A percentile compares a stretch with the other conserved stretches of the same genome.
Conservation (phyloP, 2,797 vertebrate genomes). For the Petrocephalus sullivani region DNA sequence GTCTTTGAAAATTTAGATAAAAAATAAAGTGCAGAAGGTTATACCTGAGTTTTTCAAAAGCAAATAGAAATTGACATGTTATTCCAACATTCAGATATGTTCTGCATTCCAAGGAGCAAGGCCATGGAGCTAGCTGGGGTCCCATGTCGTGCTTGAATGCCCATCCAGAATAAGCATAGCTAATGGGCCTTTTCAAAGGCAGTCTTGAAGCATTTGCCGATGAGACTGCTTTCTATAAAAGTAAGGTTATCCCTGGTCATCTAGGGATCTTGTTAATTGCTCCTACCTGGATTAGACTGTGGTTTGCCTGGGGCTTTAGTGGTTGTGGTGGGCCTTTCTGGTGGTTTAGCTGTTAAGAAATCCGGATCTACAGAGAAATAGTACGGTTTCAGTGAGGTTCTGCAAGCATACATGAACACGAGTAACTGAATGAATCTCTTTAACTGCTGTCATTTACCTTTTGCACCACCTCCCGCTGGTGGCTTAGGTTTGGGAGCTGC, state of each 20-base stretch:
- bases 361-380: background rate
- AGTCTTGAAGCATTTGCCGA: background rate
- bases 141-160: background rate
- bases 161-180: background rate
- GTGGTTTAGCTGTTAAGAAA: slow-evolving; percentile 48
- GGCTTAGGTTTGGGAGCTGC: slow-evolving; percentile 36
- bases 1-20: no score
- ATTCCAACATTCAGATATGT: background rate
- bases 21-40: no score
- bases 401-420: background rate
- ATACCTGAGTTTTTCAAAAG: no score
- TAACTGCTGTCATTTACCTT: slow-evolving; percentile 8
- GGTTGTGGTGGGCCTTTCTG: slow-evolving; percentile 47
- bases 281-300: slow-evolving; percentile 56
- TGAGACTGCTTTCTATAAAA: background rate
- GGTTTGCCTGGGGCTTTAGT: slow-evolving; percentile 62
- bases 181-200: background rate
- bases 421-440: background rate
- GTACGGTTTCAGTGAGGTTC: background rate
- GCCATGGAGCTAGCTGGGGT: background rate
- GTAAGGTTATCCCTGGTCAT: background rate
- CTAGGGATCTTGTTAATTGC: background rate
- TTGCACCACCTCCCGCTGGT: slow-evolving; percentile 30
- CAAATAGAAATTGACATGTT: background rate
- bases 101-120: background rate